Evolutionary conservation across 2,797 vertebrate genomes (phyloP).

Genomic region (Sus cebifrons): DNA sequence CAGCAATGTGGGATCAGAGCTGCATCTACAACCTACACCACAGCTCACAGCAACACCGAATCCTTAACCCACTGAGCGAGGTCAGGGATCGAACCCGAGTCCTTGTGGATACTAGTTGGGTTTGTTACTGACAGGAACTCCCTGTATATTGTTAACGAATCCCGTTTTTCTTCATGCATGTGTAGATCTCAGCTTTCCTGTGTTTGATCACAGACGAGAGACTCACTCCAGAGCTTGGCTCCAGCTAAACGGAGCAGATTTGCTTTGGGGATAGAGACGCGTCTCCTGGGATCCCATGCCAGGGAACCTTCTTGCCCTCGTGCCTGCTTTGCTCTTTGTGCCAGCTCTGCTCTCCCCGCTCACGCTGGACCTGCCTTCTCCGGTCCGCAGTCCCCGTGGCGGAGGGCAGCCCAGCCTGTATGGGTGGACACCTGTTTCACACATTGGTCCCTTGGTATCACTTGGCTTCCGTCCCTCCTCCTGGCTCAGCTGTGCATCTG

Average conservation of each 20-base stretch:
- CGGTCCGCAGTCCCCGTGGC: fast-evolving
- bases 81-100: no score
- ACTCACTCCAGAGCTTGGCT: neutral
- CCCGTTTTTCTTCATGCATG: neutral
- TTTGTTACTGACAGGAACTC: no score
- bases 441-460: neutral
- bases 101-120: no score
- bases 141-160: no score
- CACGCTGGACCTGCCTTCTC: neutral
- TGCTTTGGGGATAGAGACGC: fast-evolving
- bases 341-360: neutral
- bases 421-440: neutral
- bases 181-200: fast-evolving
- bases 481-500: neutral
- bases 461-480: neutral
- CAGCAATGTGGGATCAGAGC: no score
- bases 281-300: neutral
- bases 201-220: neutral
- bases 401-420: neutral
- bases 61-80: no score
- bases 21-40: no score
- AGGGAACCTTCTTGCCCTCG: neutral
- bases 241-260: neutral
- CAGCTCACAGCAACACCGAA: no score
- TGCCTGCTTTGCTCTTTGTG: neutral